These are phyloP conservation scores for Ctenomys sociabilis DNA, from an alignment of 2,113 vertebrate species.

Conservation along the genomic window DNA sequence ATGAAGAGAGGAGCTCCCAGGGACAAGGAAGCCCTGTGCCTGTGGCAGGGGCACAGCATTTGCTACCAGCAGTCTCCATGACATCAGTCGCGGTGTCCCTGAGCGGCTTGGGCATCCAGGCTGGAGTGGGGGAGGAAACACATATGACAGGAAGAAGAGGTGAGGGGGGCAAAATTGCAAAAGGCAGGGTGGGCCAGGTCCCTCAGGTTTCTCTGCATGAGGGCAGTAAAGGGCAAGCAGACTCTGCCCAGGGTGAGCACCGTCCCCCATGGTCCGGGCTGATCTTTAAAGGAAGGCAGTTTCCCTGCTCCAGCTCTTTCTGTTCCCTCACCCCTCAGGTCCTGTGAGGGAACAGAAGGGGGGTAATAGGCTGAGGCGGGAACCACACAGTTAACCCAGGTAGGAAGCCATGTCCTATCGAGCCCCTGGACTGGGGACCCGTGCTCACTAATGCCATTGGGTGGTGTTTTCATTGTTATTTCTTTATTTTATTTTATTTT, in stretches of 20 bases:
- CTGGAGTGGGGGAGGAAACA: not conserved
- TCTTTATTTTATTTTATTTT: too few species aligned
- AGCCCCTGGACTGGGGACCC: too few species aligned
- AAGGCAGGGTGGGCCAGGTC: rapidly evolving
- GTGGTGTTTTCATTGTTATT: too few species aligned
- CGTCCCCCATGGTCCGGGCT: not conserved
- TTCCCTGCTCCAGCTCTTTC: not conserved
- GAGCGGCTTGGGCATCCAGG: not conserved
- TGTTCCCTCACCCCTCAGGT: not conserved
- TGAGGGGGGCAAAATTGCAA: rapidly evolving
- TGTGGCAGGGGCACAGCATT: not conserved
- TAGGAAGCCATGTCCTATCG: too few species aligned
- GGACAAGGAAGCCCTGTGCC: not conserved
- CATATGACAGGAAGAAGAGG: rapidly evolving
- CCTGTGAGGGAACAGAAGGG: not conserved
- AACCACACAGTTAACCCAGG: not conserved
- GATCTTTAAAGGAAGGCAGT: not conserved
- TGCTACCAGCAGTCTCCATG: not conserved
- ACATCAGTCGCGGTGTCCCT: rapidly evolving
- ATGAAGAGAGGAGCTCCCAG: not conserved
- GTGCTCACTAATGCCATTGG: rapidly evolving
- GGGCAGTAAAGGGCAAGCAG: rapidly evolving
- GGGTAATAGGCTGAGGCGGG: not conserved
- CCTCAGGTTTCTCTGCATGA: rapidly evolving
- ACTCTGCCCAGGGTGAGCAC: not conserved